Evolutionary conservation across 2,797 vertebrate genomes (phyloP).

Genomic region (Coilia nasus): DNA sequence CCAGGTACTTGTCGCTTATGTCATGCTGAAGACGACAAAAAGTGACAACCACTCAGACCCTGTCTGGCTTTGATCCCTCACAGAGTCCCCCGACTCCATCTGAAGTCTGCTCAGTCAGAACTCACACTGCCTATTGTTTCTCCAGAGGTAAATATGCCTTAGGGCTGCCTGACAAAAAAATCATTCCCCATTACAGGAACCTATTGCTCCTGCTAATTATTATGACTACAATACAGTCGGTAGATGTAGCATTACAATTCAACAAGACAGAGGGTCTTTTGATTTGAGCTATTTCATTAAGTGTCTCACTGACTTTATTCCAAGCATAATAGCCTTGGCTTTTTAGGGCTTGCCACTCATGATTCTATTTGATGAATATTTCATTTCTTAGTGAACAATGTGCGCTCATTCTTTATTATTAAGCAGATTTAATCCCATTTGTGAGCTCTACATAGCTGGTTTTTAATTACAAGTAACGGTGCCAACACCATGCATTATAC

Average conservation of each 20-base stretch:
- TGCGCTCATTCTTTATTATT: not conserved
- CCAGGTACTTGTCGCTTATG: slow-evolving; percentile 68
- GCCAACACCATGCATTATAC: not conserved
- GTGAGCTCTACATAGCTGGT: not conserved
- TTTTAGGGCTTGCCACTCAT: not conserved
- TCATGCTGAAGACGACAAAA: slow-evolving; percentile 47
- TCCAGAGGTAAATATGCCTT: not conserved
- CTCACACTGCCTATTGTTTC: not conserved
- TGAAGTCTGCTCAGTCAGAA: not conserved
- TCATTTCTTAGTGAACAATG: not conserved
- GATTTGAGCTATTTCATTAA: not conserved
- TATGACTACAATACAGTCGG: not conserved
- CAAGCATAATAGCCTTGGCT: not conserved
- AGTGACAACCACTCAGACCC: not conserved
- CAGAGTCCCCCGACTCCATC: not conserved
- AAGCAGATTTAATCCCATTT: not conserved
- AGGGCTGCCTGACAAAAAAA: not conserved
- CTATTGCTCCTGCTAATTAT: not conserved
- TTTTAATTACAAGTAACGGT: not conserved
- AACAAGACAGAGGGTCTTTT: not conserved
- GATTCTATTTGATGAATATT: not conserved
- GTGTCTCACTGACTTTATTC: not conserved
- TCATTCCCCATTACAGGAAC: not conserved
- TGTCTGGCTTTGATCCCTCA: slow-evolving; percentile 1
- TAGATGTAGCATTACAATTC: not conserved